Evolutionary conservation across 1,140 invertebrate species (phyloP).

Genomic region (Asobara japonica): DNA sequence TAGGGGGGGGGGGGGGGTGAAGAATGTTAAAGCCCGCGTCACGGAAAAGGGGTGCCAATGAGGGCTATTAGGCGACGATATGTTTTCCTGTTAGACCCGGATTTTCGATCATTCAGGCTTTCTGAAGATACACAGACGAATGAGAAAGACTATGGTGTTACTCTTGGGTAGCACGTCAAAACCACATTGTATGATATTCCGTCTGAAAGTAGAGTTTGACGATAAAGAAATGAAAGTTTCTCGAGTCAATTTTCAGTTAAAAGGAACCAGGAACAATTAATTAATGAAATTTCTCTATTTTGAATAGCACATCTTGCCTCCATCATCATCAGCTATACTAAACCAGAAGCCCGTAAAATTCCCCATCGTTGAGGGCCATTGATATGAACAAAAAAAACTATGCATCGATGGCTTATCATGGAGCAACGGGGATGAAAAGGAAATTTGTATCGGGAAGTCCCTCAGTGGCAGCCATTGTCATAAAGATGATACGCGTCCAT

Average conservation of each 20-base stretch:
- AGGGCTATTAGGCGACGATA: constrained; percentile 67
- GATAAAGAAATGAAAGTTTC: too few species aligned
- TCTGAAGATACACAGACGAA: too few species aligned
- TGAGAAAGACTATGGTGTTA: too few species aligned
- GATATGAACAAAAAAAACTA: constrained; percentile 10
- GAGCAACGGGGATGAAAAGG: neutral
- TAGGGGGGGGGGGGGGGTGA: constrained; percentile 6
- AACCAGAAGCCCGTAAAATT: neutral
- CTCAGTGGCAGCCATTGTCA: neutral
- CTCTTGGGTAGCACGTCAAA: too few species aligned
- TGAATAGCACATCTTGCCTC: neutral
- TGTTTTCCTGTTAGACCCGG: constrained; percentile 61
- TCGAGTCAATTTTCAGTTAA: too few species aligned
- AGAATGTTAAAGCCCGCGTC: constrained; percentile 38
- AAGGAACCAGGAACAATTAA: too few species aligned
- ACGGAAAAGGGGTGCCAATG: constrained; percentile 62
- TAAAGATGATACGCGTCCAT: neutral
- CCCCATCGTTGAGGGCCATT: neutral
- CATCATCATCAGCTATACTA: neutral
- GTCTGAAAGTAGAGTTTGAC: too few species aligned
- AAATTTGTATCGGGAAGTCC: constrained; percentile 17
- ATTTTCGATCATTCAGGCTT: constrained; percentile 52
- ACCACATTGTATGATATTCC: too few species aligned
- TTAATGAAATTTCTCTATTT: too few species aligned
- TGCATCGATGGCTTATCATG: neutral